Evolutionary conservation across 2,888 invertebrate species (phyloP).

Genomic region (Volucella inflata): DNA sequence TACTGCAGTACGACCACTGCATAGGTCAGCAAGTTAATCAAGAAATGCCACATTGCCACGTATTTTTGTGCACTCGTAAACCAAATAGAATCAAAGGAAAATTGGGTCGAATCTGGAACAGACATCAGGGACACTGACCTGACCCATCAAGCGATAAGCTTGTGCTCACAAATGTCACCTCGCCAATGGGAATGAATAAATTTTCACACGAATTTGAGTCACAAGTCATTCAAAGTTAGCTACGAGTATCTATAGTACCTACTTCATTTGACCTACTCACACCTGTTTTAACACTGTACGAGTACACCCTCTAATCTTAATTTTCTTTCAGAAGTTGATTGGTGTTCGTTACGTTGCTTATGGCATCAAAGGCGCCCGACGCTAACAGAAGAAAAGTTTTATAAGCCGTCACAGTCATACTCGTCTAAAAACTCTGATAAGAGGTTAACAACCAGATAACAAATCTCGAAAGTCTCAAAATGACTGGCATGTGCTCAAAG

Average conservation of each 20-base stretch:
- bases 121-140: neutral
- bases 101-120: conserved; percentile 16
- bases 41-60: conserved; percentile 10
- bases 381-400: neutral
- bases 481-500: conserved; percentile 63
- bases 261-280: no score
- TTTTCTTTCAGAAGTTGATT: no score
- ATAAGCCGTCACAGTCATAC: conserved; percentile 11
- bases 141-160: neutral
- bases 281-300: no score
- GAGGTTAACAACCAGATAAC: conserved; percentile 68
- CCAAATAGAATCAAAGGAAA: conserved; percentile 20
- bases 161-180: neutral
- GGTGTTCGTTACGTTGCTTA: neutral
- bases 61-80: neutral
- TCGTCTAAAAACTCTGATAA: conserved; percentile 27
- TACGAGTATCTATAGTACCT: no score
- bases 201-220: no score
- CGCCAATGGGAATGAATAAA: conserved; percentile 24
- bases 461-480: conserved; percentile 29
- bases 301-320: no score
- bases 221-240: no score
- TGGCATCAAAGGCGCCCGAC: conserved; percentile 1
- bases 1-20: conserved; percentile 41
- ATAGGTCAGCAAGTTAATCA: conserved; percentile 62